Base-by-base conservation (phyloP, 2,888 invertebrate genomes). In the Carabus problematicus region DNA sequence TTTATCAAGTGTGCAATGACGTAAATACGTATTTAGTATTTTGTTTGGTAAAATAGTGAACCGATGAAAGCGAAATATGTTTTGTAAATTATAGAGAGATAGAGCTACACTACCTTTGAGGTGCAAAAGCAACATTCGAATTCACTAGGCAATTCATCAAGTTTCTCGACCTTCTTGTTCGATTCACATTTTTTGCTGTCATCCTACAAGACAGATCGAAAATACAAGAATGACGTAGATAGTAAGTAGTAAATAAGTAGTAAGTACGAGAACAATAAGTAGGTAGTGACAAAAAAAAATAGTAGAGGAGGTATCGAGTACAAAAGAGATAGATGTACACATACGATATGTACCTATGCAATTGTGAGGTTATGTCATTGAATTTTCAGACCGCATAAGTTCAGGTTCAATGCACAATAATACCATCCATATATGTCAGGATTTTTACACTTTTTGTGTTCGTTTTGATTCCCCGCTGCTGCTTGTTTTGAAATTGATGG, bases 71-170 rank as follows among this genome's bases (percentile, higher is more conserved):
- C 59, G 67, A 67, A 29, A 12, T 18, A 58, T 56, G 41, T 41
- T 59, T 18, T 58, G 12, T 12, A 58, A 40, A 42, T 55, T 19
- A 64, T 43, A 67, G 67, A 67, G 67, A 75, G 72, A 76, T 73
- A 76, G 74, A 75, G 73, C 77, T 81, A 81, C 84, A 84, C 84
- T 92, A 94, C 94, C 94, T 94, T 94, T 84, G 93, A 91, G 85
- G 93, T 93, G 90, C 94, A 95, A 92, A 94, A 95, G 90, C 94
- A 95, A 92, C 95, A 95, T 89, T 95, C 95, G 89, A 94, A 93
- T 88, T 94, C 94, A 87, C 92, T 94, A 86, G 94, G 94, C 85
- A 93, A 88, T 87, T 94, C 94, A 87, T 93, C 93, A 85, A 90
- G 85, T 88, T 79, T 80, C 76, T 82, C 82, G 82, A 82, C 80